A percentile compares a stretch with the other conserved stretches of the same genome.
Conservation (phyloP, 2,797 vertebrate genomes). For the Pteropus rufus region DNA sequence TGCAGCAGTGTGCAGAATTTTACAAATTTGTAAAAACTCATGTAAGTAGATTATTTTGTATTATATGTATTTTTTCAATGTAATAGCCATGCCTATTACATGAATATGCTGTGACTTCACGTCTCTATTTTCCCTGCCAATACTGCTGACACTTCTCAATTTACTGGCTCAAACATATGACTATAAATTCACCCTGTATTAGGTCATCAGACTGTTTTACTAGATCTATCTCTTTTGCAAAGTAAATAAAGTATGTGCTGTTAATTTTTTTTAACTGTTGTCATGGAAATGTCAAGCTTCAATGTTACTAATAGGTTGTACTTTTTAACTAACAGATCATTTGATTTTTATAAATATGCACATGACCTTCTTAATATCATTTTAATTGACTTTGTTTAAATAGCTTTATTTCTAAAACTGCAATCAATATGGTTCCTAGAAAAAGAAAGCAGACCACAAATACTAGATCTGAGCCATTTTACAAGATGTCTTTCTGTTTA, state of each 20-base stretch:
- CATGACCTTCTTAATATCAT: conserved; percentile 77
- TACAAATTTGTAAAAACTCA: background rate
- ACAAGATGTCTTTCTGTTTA: conserved; percentile 62
- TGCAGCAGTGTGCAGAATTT: background rate
- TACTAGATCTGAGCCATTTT: conserved; percentile 50
- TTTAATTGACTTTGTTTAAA: conserved; percentile 77
- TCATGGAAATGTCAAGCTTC: conserved; percentile 77
- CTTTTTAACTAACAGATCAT: conserved; percentile 81
- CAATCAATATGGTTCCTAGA: conserved; percentile 68
- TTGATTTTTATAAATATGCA: conserved; percentile 79
- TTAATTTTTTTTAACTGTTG: conserved; percentile 74
- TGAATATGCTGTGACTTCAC: conserved; percentile 32
- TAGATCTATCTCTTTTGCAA: conserved; percentile 72
- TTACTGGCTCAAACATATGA: conserved; percentile 68
- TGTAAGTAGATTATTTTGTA: background rate
- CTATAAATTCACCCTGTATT: conserved; percentile 70
- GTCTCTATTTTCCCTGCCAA: conserved; percentile 61
- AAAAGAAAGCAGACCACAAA: conserved; percentile 69
- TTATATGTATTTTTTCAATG: background rate
- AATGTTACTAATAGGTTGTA: conserved; percentile 72
- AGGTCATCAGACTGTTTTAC: conserved; percentile 60
- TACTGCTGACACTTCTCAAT: conserved; percentile 64
- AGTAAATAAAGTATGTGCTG: conserved; percentile 80
- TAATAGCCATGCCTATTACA: background rate
- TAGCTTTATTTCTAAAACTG: conserved; percentile 70